Base-by-base conservation (phyloP, 2,888 invertebrate species). In the Aproaerema taeniolella region DNA sequence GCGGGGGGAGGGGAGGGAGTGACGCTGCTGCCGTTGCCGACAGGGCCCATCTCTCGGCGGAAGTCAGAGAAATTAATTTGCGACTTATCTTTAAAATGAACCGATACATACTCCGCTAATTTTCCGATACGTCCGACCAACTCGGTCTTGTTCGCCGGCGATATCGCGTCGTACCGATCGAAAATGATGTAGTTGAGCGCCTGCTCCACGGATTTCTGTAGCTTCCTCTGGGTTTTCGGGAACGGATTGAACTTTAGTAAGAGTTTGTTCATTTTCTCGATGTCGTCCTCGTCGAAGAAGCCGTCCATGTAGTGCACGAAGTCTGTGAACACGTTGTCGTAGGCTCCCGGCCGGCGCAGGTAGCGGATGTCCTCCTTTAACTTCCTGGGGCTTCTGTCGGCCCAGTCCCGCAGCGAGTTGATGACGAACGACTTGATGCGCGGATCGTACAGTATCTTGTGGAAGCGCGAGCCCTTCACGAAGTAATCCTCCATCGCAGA, bases 381-480 rank as follows among this genome's bases (percentile, higher is more conserved):
- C 1, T 11, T 10, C 10, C 31, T 37, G 6, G 36, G 31, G 5
- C 37, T 14, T 6, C 9, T 13, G 1, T 31, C 20, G 6, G 31
- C 5, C 34, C 33, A 33, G 1, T 33, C 33, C n/a, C 13, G 14
- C 3, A 38, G 7, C 9, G 8, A 24, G 13, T 34, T 24, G n/a
- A 16, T 38, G 10, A 42, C 6, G 9, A 25, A 42, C 3, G 28
- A 11, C 14, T 38, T 38, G 7, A 38, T 9, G 7, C 29, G 24
- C 12, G 32, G 29, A 34, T 42, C 34, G 9, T 34, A 34, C 0
- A 29, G 13, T 11, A 32, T 40, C 2, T 42, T 39, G n/a, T 42
- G 31, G 2, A 30, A 15, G 8, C 35, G 30, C 9, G 35, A 26
- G 5, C 35, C 35, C 6, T 12, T 8, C 2, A 26, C 26, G 6